Evolutionary conservation across 64 coral and sea anemone species (phyloP), one percentile per base, ranked within the genome.

Genomic region (Stichodactyla helianthus): DNA sequence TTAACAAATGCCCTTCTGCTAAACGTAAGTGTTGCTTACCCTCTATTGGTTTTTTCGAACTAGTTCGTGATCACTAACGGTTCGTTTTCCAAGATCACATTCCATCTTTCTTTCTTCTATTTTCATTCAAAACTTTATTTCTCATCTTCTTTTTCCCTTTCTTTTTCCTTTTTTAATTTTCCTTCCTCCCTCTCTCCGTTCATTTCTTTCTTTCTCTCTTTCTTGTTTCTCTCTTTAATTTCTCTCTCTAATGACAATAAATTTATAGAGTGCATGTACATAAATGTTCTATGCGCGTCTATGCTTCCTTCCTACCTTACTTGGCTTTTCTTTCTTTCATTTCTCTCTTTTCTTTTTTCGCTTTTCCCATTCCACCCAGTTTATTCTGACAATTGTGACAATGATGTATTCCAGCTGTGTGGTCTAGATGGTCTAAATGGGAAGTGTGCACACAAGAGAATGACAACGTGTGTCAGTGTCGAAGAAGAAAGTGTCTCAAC

Each of bases 401-500:
- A 13, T 4, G 17, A 8, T 22, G 63, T 67, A 6, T 68, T 68
- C n/a, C 68, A 87, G 85, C 85, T 11, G 56, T 25, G 19, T 87
- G 85, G 85, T 87, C 85, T 11, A 26, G 1, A 7, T 87, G 85
- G 85, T 87, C 85, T 7, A 26, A 60, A 55, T 87, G 85, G 85
- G 18, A 26, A 7, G 63, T 87, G 19, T 87, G 85, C 53, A 52
- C 20, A 13, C 85, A 87, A 54, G 22, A 22, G 52, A 31, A 87
- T 77, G 28, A 74, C 35, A 87, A 87, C 65, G 60, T 87, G 10
- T 87, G 85, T 71, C 85, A 87, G 61, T 87, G 85, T 28, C 85
- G 85, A 19, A 44, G 19, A 50, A 68, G 85, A 20, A 77, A 7
- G 35, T 87, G 85, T 20, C 26, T 68, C 11, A 68, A 87, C 52